Evolutionary conservation across 2,797 vertebrate species (phyloP).

Genomic region (Apodemus agrarius): DNA sequence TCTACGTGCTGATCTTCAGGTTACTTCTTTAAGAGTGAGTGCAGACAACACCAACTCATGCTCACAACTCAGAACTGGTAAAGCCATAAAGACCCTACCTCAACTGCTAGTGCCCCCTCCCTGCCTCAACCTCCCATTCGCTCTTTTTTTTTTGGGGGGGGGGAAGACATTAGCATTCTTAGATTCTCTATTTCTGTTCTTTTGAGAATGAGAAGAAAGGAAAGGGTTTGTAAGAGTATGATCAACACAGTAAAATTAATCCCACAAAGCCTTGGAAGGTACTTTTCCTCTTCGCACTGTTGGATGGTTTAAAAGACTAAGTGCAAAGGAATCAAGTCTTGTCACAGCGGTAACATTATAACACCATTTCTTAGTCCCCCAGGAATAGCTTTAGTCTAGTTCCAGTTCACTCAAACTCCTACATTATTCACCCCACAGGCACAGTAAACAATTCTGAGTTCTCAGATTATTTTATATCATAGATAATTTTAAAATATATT

Average conservation of each 20-base stretch:
- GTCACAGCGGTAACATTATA: background rate
- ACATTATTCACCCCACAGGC: background rate
- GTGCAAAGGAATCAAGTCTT: background rate
- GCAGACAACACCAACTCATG: background rate
- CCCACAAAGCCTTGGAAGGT: background rate
- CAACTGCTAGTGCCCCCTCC: background rate
- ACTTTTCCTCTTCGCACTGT: background rate
- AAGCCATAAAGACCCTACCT: background rate
- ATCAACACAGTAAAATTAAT: background rate
- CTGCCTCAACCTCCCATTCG: background rate
- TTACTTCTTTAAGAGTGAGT: background rate
- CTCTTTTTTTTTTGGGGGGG: background rate
- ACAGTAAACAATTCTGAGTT: background rate
- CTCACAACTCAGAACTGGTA: background rate
- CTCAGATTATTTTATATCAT: slow-evolving; percentile 6
- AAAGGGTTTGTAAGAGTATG: background rate
- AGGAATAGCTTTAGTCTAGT: background rate
- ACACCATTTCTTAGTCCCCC: background rate
- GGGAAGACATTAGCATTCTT: background rate
- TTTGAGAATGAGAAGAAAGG: slow-evolving; percentile 44
- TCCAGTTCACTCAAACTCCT: background rate
- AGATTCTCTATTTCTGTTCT: background rate
- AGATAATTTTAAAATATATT: background rate
- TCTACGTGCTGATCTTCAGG: background rate
- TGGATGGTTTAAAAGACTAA: slow-evolving; percentile 17